Percentiles rank a stretch among this genome's conserved stretches.
These are phyloP conservation scores for Apodemia zela DNA, from an alignment of 2,888 invertebrate genomes.

Conservation along the genomic window DNA sequence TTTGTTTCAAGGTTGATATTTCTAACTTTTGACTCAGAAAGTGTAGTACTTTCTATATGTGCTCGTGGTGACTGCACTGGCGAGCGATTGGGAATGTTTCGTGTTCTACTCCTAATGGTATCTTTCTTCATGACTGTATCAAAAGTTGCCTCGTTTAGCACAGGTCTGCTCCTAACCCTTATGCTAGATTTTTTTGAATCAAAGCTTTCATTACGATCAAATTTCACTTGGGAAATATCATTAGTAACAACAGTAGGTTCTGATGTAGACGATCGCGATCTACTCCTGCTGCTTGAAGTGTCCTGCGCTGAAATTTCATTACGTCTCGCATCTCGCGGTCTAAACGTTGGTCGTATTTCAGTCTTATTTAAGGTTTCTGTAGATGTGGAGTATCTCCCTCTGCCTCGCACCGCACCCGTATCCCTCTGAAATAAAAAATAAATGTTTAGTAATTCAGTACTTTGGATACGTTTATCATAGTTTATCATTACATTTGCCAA, in stretches of 20 bases:
- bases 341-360: conserved; percentile 47
- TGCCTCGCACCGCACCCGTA: conserved; percentile 45
- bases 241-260: conserved; percentile 36
- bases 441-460: not conserved
- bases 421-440: conserved; percentile 54
- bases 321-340: conserved; percentile 52
- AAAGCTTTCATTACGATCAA: conserved; percentile 57
- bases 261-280: conserved; percentile 43
- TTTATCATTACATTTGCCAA: no score
- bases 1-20: conserved; percentile 21
- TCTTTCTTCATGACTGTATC: conserved; percentile 45
- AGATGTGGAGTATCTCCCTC: conserved; percentile 51
- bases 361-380: conserved; percentile 47
- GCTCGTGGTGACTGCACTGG: conserved; percentile 27
- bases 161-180: conserved; percentile 55
- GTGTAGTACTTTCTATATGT: conserved; percentile 21
- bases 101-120: conserved; percentile 45
- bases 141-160: conserved; percentile 41
- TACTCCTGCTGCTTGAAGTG: conserved; percentile 46
- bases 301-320: conserved; percentile 49
- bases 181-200: conserved; percentile 57
- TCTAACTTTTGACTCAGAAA: conserved; percentile 13
- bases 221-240: conserved; percentile 40
- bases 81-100: conserved; percentile 36
- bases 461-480: not conserved